phyloP scores from a whole-genome alignment of 2,113 vertebrate species.

The Poecilia latipinna region DNA sequence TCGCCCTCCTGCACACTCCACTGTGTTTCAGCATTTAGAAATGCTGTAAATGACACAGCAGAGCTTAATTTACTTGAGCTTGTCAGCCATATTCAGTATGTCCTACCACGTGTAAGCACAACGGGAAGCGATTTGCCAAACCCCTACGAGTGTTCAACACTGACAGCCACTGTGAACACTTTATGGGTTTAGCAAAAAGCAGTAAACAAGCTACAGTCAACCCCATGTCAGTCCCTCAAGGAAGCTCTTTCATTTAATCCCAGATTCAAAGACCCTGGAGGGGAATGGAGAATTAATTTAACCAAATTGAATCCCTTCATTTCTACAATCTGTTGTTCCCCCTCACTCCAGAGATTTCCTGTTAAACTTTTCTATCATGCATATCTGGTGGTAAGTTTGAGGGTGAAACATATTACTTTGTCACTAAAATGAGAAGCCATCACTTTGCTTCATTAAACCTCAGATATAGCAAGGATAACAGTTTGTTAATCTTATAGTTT shows the following conservation, averaged over 20 bases:
- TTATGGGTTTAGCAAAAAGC: constrained; percentile 49
- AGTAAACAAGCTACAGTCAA: constrained; percentile 53
- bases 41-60: constrained; percentile 36
- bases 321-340: constrained; percentile 15
- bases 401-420: constrained; percentile 23
- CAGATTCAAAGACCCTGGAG: constrained; percentile 9
- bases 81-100: constrained; percentile 40
- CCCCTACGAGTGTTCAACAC: constrained; percentile 39
- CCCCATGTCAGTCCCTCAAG: constrained; percentile 35
- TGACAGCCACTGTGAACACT: constrained; percentile 48
- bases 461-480: constrained; percentile 24
- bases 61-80: constrained; percentile 56
- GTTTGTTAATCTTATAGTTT: constrained; percentile 71
- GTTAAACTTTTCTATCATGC: constrained; percentile 11
- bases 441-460: constrained; percentile 56
- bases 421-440: constrained; percentile 44
- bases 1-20: constrained; percentile 21
- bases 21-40: constrained; percentile 13
- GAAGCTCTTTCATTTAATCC: constrained; percentile 52
- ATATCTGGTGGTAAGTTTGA: constrained; percentile 40
- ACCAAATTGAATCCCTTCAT: constrained; percentile 32
- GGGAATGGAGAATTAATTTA: constrained; percentile 45
- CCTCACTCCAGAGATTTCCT: constrained; percentile 19
- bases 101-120: constrained; percentile 53
- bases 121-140: constrained; percentile 52